Evolutionary conservation across 2,797 vertebrate species (phyloP), one percentile per base, ranked within the genome.

Genomic region (Lates japonicus): DNA sequence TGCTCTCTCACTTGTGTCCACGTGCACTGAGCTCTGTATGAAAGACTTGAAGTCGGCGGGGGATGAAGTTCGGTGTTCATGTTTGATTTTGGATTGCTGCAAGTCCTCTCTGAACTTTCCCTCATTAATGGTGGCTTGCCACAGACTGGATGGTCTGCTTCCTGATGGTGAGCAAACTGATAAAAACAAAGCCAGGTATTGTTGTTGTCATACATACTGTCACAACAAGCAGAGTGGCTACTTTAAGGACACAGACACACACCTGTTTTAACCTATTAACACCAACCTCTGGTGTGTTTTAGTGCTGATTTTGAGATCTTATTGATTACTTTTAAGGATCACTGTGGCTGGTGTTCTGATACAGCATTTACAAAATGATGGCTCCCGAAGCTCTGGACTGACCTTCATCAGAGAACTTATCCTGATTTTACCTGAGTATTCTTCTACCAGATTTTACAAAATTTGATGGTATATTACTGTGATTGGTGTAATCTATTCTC

Each of bases 61-160:
- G 41, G 93, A 94, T 0, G 94, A 95, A 3, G 90, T 87, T 42
- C 74, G 74, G 12, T 62, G 72, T 11, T 87, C 44, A 1, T 12
- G 14, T 29, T 41, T 59, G 6, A 31, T 3, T 51, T 16, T 70
- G 17, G 37, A 9, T 62, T 63, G 76, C 31, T 85, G 25, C 25
- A 93, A 49, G 9, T 78, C 69, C n/a, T 67, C 71, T 70, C 29
- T 82, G 71, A 94, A 94, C 0, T 69, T 44, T 29, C 39, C 79
- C 64, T 94, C 92, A 3, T 88, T 61, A 4, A 73, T 4, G 1
- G 67, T 87, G 70, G 37, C 83, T 16, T 86, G 65, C n/a, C 22
- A 49, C 29, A 48, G 72, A 63, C 20, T 1, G 4, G 42, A 63
- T 29, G 64, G 4, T 41, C 70, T 82, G 46, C 13, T 57, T 51